Conservation (phyloP, 2,113 vertebrate genomes). For the Microcebus murinus region DNA sequence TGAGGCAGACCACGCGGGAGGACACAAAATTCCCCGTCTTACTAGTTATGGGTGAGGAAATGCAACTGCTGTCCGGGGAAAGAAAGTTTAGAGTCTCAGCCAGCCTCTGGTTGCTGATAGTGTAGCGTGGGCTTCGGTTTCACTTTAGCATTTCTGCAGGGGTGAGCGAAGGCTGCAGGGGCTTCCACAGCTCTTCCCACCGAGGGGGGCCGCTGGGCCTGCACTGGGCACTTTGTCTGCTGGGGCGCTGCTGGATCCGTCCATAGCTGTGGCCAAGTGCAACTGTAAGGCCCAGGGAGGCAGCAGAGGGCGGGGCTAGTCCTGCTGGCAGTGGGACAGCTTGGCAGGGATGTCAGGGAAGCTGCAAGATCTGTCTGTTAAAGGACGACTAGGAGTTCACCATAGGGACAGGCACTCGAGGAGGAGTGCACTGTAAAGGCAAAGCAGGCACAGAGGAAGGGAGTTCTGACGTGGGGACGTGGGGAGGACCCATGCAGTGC, state of each 20-base stretch:
- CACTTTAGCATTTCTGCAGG: not conserved
- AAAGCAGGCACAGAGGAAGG: not conserved
- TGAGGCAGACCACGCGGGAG: not conserved
- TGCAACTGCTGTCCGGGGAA: not conserved
- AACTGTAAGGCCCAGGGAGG: not conserved
- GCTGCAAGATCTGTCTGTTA: not conserved
- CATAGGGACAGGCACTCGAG: not conserved
- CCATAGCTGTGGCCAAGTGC: not conserved
- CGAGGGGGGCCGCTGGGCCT: not conserved
- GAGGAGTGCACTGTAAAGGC: not conserved
- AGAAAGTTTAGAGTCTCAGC: not conserved
- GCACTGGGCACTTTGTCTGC: not conserved
- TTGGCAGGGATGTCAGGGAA: not conserved
- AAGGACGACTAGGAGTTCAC: not conserved
- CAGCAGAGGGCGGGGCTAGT: not conserved
- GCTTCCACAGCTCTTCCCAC: not conserved
- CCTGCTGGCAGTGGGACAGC: not conserved
- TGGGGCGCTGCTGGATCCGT: not conserved
- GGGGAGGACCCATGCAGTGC: not conserved
- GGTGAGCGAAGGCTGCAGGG: not conserved
- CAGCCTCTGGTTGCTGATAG: not conserved
- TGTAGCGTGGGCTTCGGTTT: not conserved
- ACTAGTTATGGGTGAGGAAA: not conserved
- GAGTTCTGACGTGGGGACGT: not conserved
- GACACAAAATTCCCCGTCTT: not conserved